phyloP scores from a whole-genome alignment of 1,140 invertebrate species.

The Drosophila leontia region DNA sequence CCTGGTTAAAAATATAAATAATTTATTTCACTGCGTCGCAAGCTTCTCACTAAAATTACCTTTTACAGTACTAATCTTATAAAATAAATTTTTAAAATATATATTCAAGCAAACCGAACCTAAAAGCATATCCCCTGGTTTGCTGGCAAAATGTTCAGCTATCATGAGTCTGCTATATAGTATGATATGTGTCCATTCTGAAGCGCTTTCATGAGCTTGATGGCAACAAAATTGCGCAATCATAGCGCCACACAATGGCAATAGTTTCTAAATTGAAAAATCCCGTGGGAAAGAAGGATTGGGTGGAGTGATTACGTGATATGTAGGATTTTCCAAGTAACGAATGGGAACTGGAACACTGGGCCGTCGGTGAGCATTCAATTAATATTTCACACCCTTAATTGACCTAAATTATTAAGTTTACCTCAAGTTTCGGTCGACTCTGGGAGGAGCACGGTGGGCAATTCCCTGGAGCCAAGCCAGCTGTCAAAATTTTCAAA shows the following conservation, averaged over 20 bases:
- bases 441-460: not conserved
- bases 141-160: conserved; percentile 4
- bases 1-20: too few relatives aligned
- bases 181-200: conserved; percentile 17
- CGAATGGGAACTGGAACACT: conserved; percentile 33
- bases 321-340: not conserved
- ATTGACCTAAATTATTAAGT: conserved; percentile 63
- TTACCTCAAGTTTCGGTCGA: conserved; percentile 13
- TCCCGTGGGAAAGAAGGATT: not conserved
- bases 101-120: not conserved
- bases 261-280: conserved; percentile 43
- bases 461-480: conserved; percentile 32
- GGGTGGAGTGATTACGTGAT: not conserved
- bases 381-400: conserved; percentile 76
- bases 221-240: conserved; percentile 52
- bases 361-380: conserved; percentile 36
- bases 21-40: too few relatives aligned
- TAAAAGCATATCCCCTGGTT: not conserved
- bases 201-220: conserved; percentile 23
- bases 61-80: too few relatives aligned
- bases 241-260: conserved; percentile 31
- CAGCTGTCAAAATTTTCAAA: conserved; percentile 74
- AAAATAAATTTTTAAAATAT: not conserved
- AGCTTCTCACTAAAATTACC: too few relatives aligned
- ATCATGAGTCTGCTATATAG: conserved; percentile 22